Evolutionary conservation across 2,113 vertebrate species (phyloP).

Genomic region (Ophthalmolycus amberensis): DNA sequence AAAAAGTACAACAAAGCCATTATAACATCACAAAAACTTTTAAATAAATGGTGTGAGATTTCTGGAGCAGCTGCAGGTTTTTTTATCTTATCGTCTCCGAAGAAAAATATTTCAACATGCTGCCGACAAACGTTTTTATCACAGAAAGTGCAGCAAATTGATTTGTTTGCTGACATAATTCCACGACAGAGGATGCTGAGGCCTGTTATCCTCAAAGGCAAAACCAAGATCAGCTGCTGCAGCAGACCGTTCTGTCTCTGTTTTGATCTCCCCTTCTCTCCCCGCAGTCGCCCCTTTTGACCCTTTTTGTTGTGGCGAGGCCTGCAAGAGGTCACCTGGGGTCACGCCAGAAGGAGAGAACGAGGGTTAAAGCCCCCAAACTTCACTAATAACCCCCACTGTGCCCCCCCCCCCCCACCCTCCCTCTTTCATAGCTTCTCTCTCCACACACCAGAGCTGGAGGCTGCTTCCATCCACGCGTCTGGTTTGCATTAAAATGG

Average conservation of each 20-base stretch:
- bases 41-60: background rate
- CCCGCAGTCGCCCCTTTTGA: conserved; percentile 11
- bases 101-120: background rate
- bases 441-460: conserved; percentile 16
- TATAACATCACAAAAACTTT: background rate
- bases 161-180: conserved; percentile 22
- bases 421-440: conserved; percentile 36
- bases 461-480: conserved; percentile 34
- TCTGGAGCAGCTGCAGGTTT: background rate
- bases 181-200: conserved; percentile 25
- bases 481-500: conserved; percentile 69
- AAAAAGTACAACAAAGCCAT: background rate
- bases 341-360: conserved; percentile 45
- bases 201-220: background rate
- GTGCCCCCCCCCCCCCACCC: background rate
- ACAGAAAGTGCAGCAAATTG: conserved; percentile 21
- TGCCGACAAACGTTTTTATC: background rate
- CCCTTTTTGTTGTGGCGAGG: conserved; percentile 62
- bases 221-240: conserved; percentile 20
- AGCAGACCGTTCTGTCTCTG: background rate
- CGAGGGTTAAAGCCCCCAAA: conserved; percentile 41
- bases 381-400: conserved; percentile 40
- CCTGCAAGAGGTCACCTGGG: conserved; percentile 49
- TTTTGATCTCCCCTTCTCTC: conserved; percentile 41
- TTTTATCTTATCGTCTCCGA: background rate